Percentiles rank a stretch among this genome's conserved stretches.
Conservation (phyloP, 1,140 invertebrate genomes). For the Eubasilissa regina region DNA sequence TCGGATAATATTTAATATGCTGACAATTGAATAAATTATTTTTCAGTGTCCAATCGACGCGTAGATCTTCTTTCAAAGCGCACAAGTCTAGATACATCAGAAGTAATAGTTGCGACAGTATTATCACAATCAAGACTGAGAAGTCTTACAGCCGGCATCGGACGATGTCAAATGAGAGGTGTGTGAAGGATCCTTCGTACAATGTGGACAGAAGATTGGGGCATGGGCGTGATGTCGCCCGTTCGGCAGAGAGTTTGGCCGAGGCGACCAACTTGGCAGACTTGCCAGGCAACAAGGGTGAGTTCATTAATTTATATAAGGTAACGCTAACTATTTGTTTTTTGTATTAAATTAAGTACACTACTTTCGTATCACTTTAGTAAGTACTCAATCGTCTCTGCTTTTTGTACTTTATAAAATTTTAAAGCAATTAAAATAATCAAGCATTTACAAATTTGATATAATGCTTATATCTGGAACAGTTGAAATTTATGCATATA, state of each 20-base stretch:
- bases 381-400: too few relatives aligned
- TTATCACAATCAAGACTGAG: constrained; percentile 45
- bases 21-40: background rate
- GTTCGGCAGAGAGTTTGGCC: constrained; percentile 27
- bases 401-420: too few relatives aligned
- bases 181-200: background rate
- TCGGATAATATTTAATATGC: too few relatives aligned
- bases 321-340: too few relatives aligned
- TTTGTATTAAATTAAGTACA: too few relatives aligned
- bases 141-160: constrained; percentile 38
- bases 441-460: too few relatives aligned
- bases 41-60: background rate
- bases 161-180: background rate
- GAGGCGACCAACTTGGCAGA: constrained; percentile 52
- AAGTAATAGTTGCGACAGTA: constrained; percentile 53
- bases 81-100: constrained; percentile 9
- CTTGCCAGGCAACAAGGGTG: constrained; percentile 47
- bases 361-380: too few relatives aligned
- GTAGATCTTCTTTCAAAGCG: background rate
- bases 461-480: too few relatives aligned
- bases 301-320: too few relatives aligned
- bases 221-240: background rate
- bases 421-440: too few relatives aligned
- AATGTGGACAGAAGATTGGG: background rate
- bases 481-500: too few relatives aligned